These are phyloP conservation scores for Physocephala rufipes DNA, from an alignment of 2,888 invertebrate genomes.

Conservation along the genomic window DNA sequence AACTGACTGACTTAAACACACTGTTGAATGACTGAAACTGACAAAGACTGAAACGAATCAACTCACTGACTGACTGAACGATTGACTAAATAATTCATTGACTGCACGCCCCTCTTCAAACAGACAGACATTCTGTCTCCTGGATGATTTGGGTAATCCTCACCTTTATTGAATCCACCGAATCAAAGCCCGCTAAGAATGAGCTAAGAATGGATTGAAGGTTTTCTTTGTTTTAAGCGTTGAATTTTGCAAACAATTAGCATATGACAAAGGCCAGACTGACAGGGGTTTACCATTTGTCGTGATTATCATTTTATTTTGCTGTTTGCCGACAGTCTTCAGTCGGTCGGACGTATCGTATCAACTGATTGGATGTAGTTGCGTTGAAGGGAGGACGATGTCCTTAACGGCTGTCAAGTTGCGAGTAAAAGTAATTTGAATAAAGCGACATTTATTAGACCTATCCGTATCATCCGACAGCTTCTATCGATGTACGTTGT, in stretches of 20 bases:
- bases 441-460: conserved; percentile 62
- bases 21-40: too few relatives aligned
- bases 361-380: too few relatives aligned
- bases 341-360: too few relatives aligned
- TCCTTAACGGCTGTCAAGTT: conserved; percentile 17
- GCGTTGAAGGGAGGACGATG: too few relatives aligned
- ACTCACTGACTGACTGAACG: too few relatives aligned
- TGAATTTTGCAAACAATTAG: conserved; percentile 52
- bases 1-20: too few relatives aligned
- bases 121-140: conserved; percentile 53
- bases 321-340: too few relatives aligned
- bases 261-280: conserved; percentile 33
- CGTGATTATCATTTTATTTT: too few relatives aligned
- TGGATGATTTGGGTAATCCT: conserved; percentile 49
- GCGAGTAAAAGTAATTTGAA: conserved; percentile 54
- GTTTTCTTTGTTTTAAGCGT: conserved; percentile 21
- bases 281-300: background rate
- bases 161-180: conserved; percentile 47
- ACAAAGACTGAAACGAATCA: too few relatives aligned
- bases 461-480: conserved; percentile 39
- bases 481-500: too few relatives aligned
- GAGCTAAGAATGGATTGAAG: background rate
- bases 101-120: background rate
- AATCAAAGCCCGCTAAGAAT: too few relatives aligned
- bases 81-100: too few relatives aligned